phyloP scores from a whole-genome alignment of 1,140 invertebrate genomes.

The Popillia japonica region DNA sequence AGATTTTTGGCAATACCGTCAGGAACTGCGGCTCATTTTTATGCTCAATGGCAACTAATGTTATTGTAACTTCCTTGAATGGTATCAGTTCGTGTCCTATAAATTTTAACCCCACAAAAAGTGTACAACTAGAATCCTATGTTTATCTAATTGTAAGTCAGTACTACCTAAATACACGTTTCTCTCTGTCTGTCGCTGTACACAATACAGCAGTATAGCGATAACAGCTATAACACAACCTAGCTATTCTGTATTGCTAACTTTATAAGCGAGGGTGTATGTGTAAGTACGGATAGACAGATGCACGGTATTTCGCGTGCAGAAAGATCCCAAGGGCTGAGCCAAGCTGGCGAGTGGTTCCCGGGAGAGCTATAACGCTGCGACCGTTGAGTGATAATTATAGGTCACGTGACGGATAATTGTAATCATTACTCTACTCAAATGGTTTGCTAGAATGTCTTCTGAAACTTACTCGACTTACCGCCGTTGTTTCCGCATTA shows the following conservation, averaged over 20 bases:
- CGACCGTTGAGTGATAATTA: slow-evolving; percentile 59
- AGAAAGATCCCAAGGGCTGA: slow-evolving; percentile 41
- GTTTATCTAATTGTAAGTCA: too few relatives aligned
- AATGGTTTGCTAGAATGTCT: slow-evolving; percentile 36
- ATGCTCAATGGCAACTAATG: too few relatives aligned
- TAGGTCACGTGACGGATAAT: slow-evolving; percentile 58
- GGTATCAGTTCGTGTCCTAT: too few relatives aligned
- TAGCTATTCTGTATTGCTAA: not conserved
- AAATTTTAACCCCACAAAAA: too few relatives aligned
- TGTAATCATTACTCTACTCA: slow-evolving; percentile 52
- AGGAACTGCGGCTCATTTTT: too few relatives aligned
- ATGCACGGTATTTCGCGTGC: slow-evolving; percentile 44
- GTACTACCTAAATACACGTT: too few relatives aligned
- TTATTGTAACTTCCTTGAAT: too few relatives aligned
- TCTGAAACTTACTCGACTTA: slow-evolving; percentile 30
- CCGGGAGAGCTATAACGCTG: slow-evolving; percentile 56
- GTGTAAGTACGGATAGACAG: slow-evolving; percentile 27
- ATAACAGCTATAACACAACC: too few relatives aligned
- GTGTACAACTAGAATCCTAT: too few relatives aligned
- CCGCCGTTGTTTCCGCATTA: not conserved
- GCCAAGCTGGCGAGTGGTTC: slow-evolving; percentile 46
- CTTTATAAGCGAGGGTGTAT: slow-evolving; percentile 18
- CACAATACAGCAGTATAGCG: too few relatives aligned
- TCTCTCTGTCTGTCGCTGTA: too few relatives aligned
- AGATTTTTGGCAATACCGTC: too few relatives aligned